Conservation (phyloP, 2,113 vertebrate genomes). For the Pelecanoides urinatrix region DNA sequence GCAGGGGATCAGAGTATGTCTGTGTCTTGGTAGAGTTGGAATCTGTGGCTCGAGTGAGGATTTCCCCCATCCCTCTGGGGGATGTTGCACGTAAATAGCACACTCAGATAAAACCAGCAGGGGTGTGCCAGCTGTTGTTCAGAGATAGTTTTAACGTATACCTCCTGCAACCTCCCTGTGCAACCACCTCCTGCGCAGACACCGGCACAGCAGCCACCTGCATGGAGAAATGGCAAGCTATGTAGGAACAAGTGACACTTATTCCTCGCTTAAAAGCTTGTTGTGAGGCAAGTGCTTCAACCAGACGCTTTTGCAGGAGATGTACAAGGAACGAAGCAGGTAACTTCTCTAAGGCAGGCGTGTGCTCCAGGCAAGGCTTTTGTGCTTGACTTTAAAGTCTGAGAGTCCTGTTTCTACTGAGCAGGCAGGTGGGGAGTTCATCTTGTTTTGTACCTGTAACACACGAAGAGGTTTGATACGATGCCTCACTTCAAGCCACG, state of each 20-base stretch:
- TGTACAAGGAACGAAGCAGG: neutral
- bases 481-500: neutral
- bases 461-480: neutral
- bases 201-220: neutral
- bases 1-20: neutral
- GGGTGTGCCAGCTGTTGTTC: fast-evolving
- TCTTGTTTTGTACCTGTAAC: neutral
- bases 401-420: neutral
- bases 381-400: neutral
- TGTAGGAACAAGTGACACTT: neutral
- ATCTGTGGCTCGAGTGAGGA: neutral
- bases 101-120: neutral
- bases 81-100: neutral
- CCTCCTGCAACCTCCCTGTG: fast-evolving
- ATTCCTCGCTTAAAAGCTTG: neutral
- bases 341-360: neutral
- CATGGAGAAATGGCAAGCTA: neutral
- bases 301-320: neutral
- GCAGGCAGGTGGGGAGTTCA: neutral
- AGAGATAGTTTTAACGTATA: neutral
- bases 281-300: neutral
- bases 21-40: neutral
- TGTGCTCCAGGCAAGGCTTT: neutral
- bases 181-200: neutral
- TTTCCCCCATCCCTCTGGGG: neutral